These are phyloP conservation scores for Euborellia annulipes DNA, from an alignment of 1,140 invertebrate species.

Conservation along the genomic window DNA sequence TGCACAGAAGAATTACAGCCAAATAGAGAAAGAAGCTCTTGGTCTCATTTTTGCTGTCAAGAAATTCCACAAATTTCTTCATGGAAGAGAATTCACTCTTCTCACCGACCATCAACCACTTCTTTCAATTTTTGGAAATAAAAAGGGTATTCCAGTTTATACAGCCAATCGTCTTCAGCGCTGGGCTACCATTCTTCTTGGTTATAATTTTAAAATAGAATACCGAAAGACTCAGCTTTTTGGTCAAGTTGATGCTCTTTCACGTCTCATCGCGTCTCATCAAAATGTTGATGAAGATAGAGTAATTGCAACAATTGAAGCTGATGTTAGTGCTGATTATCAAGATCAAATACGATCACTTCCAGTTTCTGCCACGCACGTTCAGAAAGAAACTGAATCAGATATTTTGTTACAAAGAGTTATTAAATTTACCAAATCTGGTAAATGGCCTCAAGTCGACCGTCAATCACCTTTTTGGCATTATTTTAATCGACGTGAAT, in stretches of 20 bases:
- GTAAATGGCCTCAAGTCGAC: not conserved
- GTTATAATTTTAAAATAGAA: constrained; percentile 22
- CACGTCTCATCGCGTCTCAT: not conserved
- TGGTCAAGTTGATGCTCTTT: not conserved
- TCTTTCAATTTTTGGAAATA: constrained; percentile 18
- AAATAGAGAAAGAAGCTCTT: constrained; percentile 36
- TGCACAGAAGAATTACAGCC: constrained; percentile 32
- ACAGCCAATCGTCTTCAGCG: constrained; percentile 21
- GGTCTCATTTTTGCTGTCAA: constrained; percentile 29
- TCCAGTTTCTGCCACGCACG: not conserved
- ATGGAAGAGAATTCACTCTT: constrained; percentile 20
- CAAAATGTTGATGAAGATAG: not conserved
- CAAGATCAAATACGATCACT: not conserved
- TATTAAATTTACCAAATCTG: not conserved
- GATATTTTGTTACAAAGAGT: not conserved
- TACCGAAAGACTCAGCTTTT: constrained; percentile 9
- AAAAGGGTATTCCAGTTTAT: constrained; percentile 16
- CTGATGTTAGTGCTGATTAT: constrained; percentile 2
- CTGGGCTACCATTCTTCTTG: constrained; percentile 22
- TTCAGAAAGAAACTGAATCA: not conserved
- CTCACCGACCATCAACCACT: constrained; percentile 27
- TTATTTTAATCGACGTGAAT: not conserved
- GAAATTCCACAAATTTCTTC: constrained; percentile 34
- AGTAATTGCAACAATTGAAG: not conserved
- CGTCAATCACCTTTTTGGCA: not conserved